A percentile compares a stretch with the other conserved stretches of the same genome.
These are phyloP conservation scores for Argynnis bischoffii DNA, from an alignment of 2,888 invertebrate genomes.

Conservation along the genomic window DNA sequence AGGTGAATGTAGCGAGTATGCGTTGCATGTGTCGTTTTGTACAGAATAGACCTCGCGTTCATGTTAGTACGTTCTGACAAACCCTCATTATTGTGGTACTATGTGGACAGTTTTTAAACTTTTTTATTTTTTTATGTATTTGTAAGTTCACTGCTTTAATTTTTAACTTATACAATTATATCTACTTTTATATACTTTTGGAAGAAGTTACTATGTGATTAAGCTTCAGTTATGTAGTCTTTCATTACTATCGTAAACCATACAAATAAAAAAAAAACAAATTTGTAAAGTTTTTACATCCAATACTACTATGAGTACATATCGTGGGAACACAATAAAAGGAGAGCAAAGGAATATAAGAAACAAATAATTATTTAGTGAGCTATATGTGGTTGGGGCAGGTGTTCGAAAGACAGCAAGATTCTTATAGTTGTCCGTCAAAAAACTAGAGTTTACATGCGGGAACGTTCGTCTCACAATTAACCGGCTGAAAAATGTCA, in stretches of 20 bases:
- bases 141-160: background rate
- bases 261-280: background rate
- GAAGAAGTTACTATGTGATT: background rate
- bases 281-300: background rate
- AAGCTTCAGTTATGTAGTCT: background rate
- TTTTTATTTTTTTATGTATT: background rate
- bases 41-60: conserved; percentile 3
- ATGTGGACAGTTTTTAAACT: background rate
- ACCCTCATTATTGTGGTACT: background rate
- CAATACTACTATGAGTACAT: conserved; percentile 19
- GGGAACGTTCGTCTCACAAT: conserved; percentile 59
- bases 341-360: conserved; percentile 38
- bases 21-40: conserved; percentile 14
- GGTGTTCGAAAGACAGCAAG: conserved; percentile 61
- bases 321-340: conserved; percentile 41
- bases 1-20: conserved; percentile 26
- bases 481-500: conserved; percentile 75
- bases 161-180: background rate
- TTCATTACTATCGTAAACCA: background rate
- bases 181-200: too few species aligned
- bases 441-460: conserved; percentile 68
- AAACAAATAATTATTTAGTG: conserved; percentile 44
- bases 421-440: conserved; percentile 59
- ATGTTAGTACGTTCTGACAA: conserved; percentile 12
- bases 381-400: conserved; percentile 47